Evolutionary conservation across 2,113 vertebrate species (phyloP).

Genomic region (Arenaria interpres): DNA sequence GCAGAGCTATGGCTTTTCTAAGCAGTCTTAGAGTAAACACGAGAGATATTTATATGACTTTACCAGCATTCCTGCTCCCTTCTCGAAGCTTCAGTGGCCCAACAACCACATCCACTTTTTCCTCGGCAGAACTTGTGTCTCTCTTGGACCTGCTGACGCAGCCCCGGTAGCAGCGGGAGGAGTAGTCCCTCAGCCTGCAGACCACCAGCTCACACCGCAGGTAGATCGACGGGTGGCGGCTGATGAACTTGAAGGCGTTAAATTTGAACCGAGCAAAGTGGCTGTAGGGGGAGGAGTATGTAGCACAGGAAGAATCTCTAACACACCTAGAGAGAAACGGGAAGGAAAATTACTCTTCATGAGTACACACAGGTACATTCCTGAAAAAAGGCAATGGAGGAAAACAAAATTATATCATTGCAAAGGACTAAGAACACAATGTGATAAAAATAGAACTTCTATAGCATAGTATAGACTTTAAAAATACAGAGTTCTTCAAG

Average conservation of each 20-base stretch:
- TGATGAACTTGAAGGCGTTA: slow-evolving; percentile 73
- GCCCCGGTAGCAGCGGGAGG: slow-evolving; percentile 69
- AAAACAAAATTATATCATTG: not conserved
- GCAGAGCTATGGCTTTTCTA: not conserved
- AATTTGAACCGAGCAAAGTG: slow-evolving; percentile 63
- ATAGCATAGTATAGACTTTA: not conserved
- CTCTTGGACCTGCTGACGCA: slow-evolving; percentile 61
- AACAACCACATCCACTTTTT: slow-evolving; percentile 29
- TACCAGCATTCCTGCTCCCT: not conserved
- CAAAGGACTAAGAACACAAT: fast-evolving
- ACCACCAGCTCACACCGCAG: slow-evolving; percentile 72
- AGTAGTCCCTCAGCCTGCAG: slow-evolving; percentile 41
- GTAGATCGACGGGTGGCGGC: slow-evolving; percentile 49
- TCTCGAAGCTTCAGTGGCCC: slow-evolving; percentile 62
- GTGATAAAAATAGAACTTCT: not conserved
- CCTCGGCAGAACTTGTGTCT: slow-evolving; percentile 24
- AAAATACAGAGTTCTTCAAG: not conserved
- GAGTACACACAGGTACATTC: fast-evolving
- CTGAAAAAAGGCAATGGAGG: not conserved
- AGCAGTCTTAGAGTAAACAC: not conserved
- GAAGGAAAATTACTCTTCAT: not conserved
- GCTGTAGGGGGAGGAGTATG: not conserved
- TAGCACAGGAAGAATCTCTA: slow-evolving; percentile 60
- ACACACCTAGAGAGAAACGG: slow-evolving; percentile 39
- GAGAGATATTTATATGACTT: not conserved